Evolutionary conservation across 2,888 invertebrate genomes (phyloP).

Genomic region (Aphodius granarius): DNA sequence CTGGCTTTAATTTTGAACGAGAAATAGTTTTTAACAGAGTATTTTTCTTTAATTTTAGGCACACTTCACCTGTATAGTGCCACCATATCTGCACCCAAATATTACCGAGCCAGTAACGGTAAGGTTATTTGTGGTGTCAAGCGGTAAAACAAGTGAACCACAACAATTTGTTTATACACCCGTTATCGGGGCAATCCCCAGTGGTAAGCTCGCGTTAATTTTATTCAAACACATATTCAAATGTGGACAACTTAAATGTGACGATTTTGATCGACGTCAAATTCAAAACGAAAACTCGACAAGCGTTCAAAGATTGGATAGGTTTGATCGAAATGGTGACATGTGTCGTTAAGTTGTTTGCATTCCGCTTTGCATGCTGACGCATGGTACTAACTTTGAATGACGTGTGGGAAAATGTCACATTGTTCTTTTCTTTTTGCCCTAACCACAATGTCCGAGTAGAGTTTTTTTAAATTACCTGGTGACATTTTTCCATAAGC

Average conservation of each 20-base stretch:
- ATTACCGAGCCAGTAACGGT: conserved; percentile 72
- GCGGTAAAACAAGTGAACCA: conserved; percentile 84
- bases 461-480: neutral
- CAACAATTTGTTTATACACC: conserved; percentile 84
- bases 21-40: conserved; percentile 5
- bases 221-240: conserved; percentile 28
- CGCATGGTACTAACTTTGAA: conserved; percentile 42
- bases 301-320: neutral
- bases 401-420: conserved; percentile 24
- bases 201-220: conserved; percentile 51
- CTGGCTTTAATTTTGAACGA: too few species aligned
- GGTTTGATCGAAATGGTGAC: conserved; percentile 29
- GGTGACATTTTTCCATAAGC: conserved; percentile 37
- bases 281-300: neutral
- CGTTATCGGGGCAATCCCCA: conserved; percentile 50
- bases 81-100: conserved; percentile 72
- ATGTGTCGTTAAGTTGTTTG: conserved; percentile 30
- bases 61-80: conserved; percentile 85
- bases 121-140: conserved; percentile 78
- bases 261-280: conserved; percentile 38
- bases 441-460: neutral
- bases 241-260: conserved; percentile 44
- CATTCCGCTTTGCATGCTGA: conserved; percentile 34
- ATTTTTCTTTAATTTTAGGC: conserved; percentile 60
- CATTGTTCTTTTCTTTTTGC: conserved; percentile 20